Evolutionary conservation across 2,797 vertebrate species (phyloP), one percentile per base, ranked within the genome.

Genomic region (Nannoperca obscura): DNA sequence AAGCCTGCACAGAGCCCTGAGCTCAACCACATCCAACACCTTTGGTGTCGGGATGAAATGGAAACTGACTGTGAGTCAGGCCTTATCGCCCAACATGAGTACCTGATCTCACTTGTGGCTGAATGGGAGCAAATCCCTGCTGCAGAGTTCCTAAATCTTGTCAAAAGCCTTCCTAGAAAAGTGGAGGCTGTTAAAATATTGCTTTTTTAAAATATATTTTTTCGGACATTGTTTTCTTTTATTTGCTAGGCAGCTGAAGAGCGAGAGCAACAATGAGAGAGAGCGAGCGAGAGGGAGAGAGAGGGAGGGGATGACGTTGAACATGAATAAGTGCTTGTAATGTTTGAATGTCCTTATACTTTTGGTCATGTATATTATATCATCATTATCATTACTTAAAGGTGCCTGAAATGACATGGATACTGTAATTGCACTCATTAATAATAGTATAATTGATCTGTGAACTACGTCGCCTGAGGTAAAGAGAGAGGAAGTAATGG

Each of bases 401-500:
- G 8, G 10, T 44, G 19, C 15, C n/a, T 42, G 60, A 3, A n/a
- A 50, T 70, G 19, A 44, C 34, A 50, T 42, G 6, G 3, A 46
- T 36, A 47, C 44, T 82, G 24, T 64, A 76, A 79, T 57, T 62
- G 38, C n/a, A 40, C 15, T 65, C 32, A 67, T 44, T 73, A 69
- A 32, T 30, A 71, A 54, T 30, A 61, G 64, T 22, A 27, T 14
- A 44, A 44, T 44, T 65, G 44, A 70, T 69, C 19, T 71, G 57
- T 46, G 22, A 36, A 40, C 60, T 42, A 8, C 1, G 2, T 47
- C 65, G 70, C 74, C 58, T 24, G 20, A 67, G 54, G 59, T 27
- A 63, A 67, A 83, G 52, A 13, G 13, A 71, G 32, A 80, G 30
- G 65, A 64, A 61, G 40, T 62, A 74, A 83, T 86, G 69, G 71